Evolutionary conservation across 2,797 vertebrate species (phyloP).

Genomic region (Lindbergichthys nudifrons): DNA sequence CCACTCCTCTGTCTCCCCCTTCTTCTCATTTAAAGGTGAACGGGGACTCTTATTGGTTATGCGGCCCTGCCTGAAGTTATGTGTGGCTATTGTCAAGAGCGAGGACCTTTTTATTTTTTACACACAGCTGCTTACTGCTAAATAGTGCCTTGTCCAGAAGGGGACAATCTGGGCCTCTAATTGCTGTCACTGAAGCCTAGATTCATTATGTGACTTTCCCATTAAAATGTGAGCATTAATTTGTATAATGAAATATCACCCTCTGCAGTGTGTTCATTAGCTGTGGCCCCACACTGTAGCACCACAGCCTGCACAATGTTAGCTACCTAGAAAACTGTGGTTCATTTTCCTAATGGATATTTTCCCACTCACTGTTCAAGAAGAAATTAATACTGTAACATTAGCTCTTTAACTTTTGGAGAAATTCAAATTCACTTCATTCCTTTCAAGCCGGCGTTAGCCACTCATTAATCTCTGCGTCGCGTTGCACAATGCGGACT

Average conservation of each 20-base stretch:
- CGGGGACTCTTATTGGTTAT: constrained; percentile 77
- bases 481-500: constrained; percentile 79
- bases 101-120: constrained; percentile 92
- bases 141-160: constrained; percentile 99
- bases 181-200: constrained; percentile 99
- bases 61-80: constrained; percentile 88
- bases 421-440: constrained; percentile 99
- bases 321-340: constrained; percentile 99
- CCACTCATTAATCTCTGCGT: constrained; percentile 92
- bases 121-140: constrained; percentile 99
- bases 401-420: constrained; percentile 99
- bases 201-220: constrained; percentile 99
- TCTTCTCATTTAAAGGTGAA: constrained; percentile 81
- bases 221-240: constrained; percentile 99
- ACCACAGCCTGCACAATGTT: constrained; percentile 93
- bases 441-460: constrained; percentile 96
- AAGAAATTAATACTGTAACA: constrained; percentile 99
- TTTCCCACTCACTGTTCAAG: constrained; percentile 99
- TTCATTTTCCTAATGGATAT: constrained; percentile 99
- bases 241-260: constrained; percentile 99
- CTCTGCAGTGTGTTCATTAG: constrained; percentile 99
- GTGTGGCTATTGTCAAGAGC: constrained; percentile 94
- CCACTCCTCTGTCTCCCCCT: constrained; percentile 55
- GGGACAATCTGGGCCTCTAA: constrained; percentile 99
- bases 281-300: constrained; percentile 98